Evolutionary conservation across 2,888 invertebrate species (phyloP), one percentile per base, ranked within the genome.

Genomic region (Apodemia duryi): DNA sequence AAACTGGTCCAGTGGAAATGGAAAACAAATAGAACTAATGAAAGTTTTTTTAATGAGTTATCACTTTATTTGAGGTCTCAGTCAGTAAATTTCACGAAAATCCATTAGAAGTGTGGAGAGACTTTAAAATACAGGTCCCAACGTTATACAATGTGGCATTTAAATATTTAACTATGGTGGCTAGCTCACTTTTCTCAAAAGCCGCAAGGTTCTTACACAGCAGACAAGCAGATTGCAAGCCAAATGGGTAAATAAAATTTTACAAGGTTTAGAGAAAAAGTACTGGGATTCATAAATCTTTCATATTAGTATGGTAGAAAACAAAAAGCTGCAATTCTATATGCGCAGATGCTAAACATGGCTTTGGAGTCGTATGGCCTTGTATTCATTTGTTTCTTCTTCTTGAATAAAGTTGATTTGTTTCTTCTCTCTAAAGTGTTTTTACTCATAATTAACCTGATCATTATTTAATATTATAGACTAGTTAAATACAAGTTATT

Each of bases 1-100:
- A 75, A 75, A 72, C 65, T 75, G 65, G 74, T 74, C 4, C 73
- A 75, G 32, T 68, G 65, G 35, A 75, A 73, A 68, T 74, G 73
- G 73, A 74, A 74, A 65, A 70, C 49, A 28, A 65, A 29, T 9
- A 72, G 74, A 67, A 65, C 70, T 10, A 63, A 74, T 2, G 73
- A 72, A 63, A 67, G 66, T 70, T 10, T 75, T 4, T 66, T 66
- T n/a, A 66, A 63, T 65, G 62, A 73, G 51, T 54, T 75, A 43
- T 73, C 72, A 13, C 61, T 73, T 62, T 74, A 74, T 66, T 70
- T 75, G 63, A 64, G 72, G 51, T 66, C 64, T 63, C 73, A 66
- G 72, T 75, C 38, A 68, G 70, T 28, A 70, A 73, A 70, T 57
- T 74, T 2, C 69, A 67, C 61, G 70, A 72, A 60, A 72, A 74